Conservation (phyloP, 2,888 invertebrate species). For the Caenorhabditis sp. region DNA sequence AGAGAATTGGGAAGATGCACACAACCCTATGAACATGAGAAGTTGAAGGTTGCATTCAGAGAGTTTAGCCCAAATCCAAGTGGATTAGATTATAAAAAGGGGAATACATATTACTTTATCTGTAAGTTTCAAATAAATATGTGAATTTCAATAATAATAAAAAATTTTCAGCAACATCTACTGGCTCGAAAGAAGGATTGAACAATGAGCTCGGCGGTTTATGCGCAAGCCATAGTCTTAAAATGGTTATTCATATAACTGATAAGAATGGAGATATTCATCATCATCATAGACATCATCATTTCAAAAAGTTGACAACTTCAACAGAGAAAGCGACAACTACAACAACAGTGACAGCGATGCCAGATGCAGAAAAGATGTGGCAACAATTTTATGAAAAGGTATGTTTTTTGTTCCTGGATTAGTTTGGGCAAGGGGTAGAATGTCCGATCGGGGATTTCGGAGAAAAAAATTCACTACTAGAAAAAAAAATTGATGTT, state of each 20-base stretch:
- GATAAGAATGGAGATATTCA: constrained; percentile 48
- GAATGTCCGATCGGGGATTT: too few relatives aligned
- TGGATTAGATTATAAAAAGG: constrained; percentile 50
- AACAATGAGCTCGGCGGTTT: constrained; percentile 52
- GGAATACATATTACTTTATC: constrained; percentile 56
- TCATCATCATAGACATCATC: constrained; percentile 48
- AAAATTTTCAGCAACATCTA: constrained; percentile 59
- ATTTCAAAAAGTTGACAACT: constrained; percentile 31
- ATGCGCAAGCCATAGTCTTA: constrained; percentile 56
- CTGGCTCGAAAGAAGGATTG: constrained; percentile 46
- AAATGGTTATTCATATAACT: constrained; percentile 57
- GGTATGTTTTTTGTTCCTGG: too few relatives aligned
- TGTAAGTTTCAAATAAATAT: constrained; percentile 31
- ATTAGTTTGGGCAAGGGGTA: too few relatives aligned
- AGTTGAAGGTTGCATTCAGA: constrained; percentile 53
- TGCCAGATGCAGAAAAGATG: constrained; percentile 21
- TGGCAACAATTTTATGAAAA: constrained; percentile 55
- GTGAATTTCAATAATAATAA: too few relatives aligned
- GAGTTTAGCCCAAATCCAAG: constrained; percentile 52
- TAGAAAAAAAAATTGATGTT: too few relatives aligned
- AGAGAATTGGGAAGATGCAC: constrained; percentile 52
- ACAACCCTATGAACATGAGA: constrained; percentile 44
- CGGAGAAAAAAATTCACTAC: too few relatives aligned
- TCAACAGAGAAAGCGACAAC: constrained; percentile 20
- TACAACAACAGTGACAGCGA: constrained; percentile 10